Percentiles rank a stretch among this genome's conserved stretches.
phyloP scores from a whole-genome alignment of 2,113 vertebrate species.

The Tragulus kanchil region DNA sequence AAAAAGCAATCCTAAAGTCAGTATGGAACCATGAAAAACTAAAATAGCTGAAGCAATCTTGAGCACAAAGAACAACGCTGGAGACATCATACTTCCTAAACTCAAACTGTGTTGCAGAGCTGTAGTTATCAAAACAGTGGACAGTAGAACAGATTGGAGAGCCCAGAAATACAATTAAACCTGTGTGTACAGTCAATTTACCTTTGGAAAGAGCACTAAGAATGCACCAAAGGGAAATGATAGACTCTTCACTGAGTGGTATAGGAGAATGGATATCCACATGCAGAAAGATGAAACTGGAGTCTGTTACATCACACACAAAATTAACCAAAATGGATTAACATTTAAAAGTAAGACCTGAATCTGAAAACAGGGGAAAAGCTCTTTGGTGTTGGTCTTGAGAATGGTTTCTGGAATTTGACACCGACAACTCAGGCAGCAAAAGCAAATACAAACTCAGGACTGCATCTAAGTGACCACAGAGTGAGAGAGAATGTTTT shows the following conservation, averaged over 20 bases:
- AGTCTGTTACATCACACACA: neutral
- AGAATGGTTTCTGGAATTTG: neutral
- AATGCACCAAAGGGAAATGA: neutral
- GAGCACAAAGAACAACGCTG: neutral
- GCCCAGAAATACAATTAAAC: neutral
- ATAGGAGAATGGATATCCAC: neutral
- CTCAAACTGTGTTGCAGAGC: neutral
- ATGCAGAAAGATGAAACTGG: neutral
- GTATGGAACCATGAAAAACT: neutral
- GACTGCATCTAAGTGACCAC: neutral
- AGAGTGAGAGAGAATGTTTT: neutral
- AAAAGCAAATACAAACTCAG: neutral
- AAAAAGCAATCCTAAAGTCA: neutral
- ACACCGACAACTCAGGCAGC: neutral
- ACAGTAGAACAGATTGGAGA: neutral
- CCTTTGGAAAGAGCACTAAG: neutral
- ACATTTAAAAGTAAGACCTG: neutral
- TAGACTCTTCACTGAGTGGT: neutral
- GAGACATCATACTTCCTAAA: neutral
- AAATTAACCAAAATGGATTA: neutral
- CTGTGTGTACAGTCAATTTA: neutral
- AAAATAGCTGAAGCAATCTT: neutral
- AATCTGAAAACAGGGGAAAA: neutral
- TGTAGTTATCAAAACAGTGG: neutral
- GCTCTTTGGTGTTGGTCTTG: neutral